Base-by-base conservation (phyloP, 37 sponge, comb jelly and placozoan species). In the Halisarca cf. caerulea region DNA sequence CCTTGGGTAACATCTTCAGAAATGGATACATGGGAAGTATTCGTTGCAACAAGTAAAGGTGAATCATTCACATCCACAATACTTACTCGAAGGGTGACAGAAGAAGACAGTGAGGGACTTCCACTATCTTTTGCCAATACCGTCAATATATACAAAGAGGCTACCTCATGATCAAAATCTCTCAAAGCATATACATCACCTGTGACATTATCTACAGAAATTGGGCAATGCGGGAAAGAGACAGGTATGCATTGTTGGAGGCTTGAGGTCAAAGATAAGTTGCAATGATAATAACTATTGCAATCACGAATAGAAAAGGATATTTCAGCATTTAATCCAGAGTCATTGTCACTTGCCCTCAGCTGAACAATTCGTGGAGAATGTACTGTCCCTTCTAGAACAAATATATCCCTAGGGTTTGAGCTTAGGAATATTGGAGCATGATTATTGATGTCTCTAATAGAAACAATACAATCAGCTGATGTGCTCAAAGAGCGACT, bases 321-420 rank as follows among this genome's bases (percentile, higher is more conserved):
- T 6, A 93, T 73, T 37, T 53, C 32, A 17, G 80, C 84, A 82
- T 90, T 93, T 24, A 23, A 24, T 70, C 86, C 91, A 33, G 44
- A 62, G 47, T 93, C 94, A 53, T 5, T 54, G 82, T 93, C 94
- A 34, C 59, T 82, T 21, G 91, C 94, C 37, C 42, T 62, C 20
- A 90, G 80, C 24, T 37, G 18, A 42, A 6, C 2, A 17, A 74
- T 37, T 1, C 15, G 41, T 17, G 23, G 8, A 0, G 20, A 17
- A 20, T 1, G 21, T 6, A 20, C 8, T 17, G 44, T 38, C 32
- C 45, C 45, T 43, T 74, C 77, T 18, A n/a, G 38, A 25, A 74
- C 25, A 2, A 2, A 39, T 17, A 74, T 24, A 2, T n/a, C 24
- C 25, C 36, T 20, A 5, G 77, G 77, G 11, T 74, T 40, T 5